Evolutionary conservation across 2,797 vertebrate species (phyloP), one percentile per base, ranked within the genome.

Genomic region (Pantherophis alleghaniensis): DNA sequence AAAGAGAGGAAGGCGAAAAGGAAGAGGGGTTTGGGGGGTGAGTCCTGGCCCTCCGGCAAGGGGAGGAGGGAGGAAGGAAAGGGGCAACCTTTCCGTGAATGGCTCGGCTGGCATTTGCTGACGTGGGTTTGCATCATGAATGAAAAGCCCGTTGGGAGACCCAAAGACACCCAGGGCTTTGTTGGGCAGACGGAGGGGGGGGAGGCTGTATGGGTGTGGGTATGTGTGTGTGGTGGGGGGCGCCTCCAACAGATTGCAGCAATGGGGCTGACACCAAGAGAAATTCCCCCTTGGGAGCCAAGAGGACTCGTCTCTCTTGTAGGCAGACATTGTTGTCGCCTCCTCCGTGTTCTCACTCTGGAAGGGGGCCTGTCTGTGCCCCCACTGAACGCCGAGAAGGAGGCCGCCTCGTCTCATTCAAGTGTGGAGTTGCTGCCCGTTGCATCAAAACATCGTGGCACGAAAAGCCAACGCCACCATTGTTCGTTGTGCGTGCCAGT

Each of bases 61-160:
- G 94, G 74, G 59, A 4, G 55, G 55, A 3, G 91, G 94, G 6
- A 88, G 91, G 90, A 96, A 95, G 91, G 91, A 96, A 96, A 86
- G 89, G 87, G 90, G 18, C 93, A 93, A 95, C 90, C 96, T 91
- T 56, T 56, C 92, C 93, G 61, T 37, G 92, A 95, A 95, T 95
- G 90, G 95, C 95, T 94, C 93, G 96, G 94, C 96, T 88, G 42
- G 91, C 90, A 90, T 94, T 94, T 96, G 79, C 96, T 97, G 95
- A 92, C 10, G 0, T 94, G 89, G 18, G 92, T 51, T 89, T 95
- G 90, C 63, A 60, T 96, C 96, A 96, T 96, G 95, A 95, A 92
- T 89, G 86, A 88, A 94, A 93, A 59, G 42, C 11, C 93, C 32
- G 86, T 83, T 74, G 94, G 90, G 94, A 95, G 94, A 91, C 16